Base-by-base conservation (phyloP, 2,888 invertebrate species). In the Metopia argyrocephala region DNA sequence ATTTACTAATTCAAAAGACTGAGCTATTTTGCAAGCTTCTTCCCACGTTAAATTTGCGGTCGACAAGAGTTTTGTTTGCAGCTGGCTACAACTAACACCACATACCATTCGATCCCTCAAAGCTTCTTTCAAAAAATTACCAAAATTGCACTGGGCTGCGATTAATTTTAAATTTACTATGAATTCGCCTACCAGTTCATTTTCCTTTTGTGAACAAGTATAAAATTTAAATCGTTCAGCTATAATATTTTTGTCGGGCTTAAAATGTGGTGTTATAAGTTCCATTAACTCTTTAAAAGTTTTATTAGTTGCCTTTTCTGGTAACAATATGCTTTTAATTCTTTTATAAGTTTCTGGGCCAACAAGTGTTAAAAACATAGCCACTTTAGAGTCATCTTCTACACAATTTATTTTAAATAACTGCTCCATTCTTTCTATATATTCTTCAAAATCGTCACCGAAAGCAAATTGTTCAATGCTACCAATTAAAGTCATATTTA, bases 191-290 rank as follows among this genome's bases (percentile, higher is more conserved):
- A n/a, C n/a, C n/a, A n/a, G n/a, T n/a, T n/a, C n/a, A n/a, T n/a
- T n/a, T n/a, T n/a, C n/a, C n/a, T n/a, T 59, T 45, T 71, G 70
- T n/a, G 61, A 28, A 59, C 70, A 71, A 52, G 59, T 71, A 46
- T 69, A 57, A 27, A 69, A 69, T 27, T 69, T 59, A 46, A 69
- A 59, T 12, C 69, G 69, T 54, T 69, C 62, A 9, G 59, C 59
- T 27, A 70, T 70, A 1, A 59, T 28, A 20, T 70, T 70, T 69
- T 56, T 68, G 38, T 68, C 68, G 3, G 70, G 70, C 25, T 12
- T 50, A 52, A 71, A 71, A 71, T 71, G 70, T n/a, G 70, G 64
- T 20, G 38, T 23, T 5, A 71, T 71, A 38, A 52, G 21, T 61
- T 71, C 25, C 6, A 61, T n/a, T n/a, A 71, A 71, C 4, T 61